Evolutionary conservation across 1,140 invertebrate species (phyloP), one percentile per base, ranked within the genome.

Genomic region (Zaprionus camerounensis): DNA sequence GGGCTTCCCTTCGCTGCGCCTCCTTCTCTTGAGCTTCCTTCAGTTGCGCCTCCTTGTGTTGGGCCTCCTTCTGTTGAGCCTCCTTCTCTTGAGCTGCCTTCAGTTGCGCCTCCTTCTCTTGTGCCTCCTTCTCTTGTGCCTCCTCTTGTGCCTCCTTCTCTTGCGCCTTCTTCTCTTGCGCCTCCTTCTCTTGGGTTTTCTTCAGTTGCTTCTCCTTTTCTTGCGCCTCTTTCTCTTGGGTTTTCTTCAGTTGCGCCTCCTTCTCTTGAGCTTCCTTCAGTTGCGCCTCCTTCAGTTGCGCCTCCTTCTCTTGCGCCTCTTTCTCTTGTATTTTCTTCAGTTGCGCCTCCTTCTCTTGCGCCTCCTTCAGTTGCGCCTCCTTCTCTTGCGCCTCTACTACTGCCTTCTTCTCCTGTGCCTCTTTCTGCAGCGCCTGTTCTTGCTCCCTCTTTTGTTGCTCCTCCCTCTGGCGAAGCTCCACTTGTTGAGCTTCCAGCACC

Each of bases 361-460:
- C 26, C 26, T 26, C 26, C 5, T 6, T 26, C 26, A 5, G 5
- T 61, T 20, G 12, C 44, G 44, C 20, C 63, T 17, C 34, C 28
- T 49, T 36, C 49, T 12, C 1, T 41, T 67, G 26, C 20, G 17
- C 28, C 7, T 49, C 17, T 7, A 2, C 28, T 28, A 28, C 7
- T 28, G 28, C 28, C 15, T 51, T 44, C 15, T 62, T 4, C 6
- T 49, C 28, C n/a, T 51, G 26, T 2, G 5, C 26, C 12, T 61
- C 22, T 4, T 13, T 17, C 11, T 63, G 26, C 12, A 41, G 59
- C 7, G 46, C 41, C 12, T 65, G 12, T 7, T 41, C 13, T 38
- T 62, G 17, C 11, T 65, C 49, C 1, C 15, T 3, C 9, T 34
- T 15, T 11, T 64, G 44, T 22, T 44, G 38, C 5, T 78, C 51